A percentile compares a stretch with the other conserved stretches of the same genome.
Conservation (phyloP, 1,140 invertebrate genomes). For the Drosophila prosaltans region DNA sequence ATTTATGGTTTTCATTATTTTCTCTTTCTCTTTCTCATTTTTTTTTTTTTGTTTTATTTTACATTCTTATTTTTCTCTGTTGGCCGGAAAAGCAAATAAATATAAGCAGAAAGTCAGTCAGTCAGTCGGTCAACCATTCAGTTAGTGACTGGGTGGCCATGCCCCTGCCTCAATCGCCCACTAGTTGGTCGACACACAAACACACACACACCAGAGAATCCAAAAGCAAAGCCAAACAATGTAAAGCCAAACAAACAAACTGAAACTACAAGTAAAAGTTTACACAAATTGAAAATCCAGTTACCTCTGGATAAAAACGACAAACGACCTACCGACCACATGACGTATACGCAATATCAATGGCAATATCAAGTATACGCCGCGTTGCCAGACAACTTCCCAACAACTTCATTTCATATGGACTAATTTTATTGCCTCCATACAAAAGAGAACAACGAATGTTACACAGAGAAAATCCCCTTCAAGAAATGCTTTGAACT, state of each 20-base stretch:
- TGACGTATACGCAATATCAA: conserved; percentile 54
- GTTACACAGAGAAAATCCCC: background rate
- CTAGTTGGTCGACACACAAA: conserved; percentile 10
- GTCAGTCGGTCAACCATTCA: conserved; percentile 23
- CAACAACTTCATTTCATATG: conserved; percentile 55
- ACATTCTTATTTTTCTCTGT: conserved; percentile 10
- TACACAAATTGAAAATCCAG: conserved; percentile 41
- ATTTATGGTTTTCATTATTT: conserved; percentile 56
- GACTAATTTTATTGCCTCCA: conserved; percentile 61
- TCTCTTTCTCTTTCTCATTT: background rate
- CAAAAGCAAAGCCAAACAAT: conserved; percentile 37
- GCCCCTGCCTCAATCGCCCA: conserved; percentile 25
- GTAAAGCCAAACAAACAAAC: conserved; percentile 14
- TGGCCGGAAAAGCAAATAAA: conserved; percentile 63
- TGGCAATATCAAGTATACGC: conserved; percentile 44
- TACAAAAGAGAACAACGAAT: conserved; percentile 11
- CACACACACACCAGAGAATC: conserved; percentile 12
- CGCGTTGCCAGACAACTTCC: conserved; percentile 41
- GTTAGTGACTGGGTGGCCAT: conserved; percentile 3
- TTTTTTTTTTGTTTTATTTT: background rate
- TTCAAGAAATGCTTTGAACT: conserved; percentile 54
- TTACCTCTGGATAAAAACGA: background rate
- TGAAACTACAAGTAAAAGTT: conserved; percentile 38
- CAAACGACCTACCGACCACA: conserved; percentile 9
- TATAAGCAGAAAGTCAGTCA: conserved; percentile 42